A percentile compares a stretch with the other conserved stretches of the same genome.
These are phyloP conservation scores for Argentina silus DNA, from an alignment of 2,797 vertebrate genomes.

Conservation along the genomic window DNA sequence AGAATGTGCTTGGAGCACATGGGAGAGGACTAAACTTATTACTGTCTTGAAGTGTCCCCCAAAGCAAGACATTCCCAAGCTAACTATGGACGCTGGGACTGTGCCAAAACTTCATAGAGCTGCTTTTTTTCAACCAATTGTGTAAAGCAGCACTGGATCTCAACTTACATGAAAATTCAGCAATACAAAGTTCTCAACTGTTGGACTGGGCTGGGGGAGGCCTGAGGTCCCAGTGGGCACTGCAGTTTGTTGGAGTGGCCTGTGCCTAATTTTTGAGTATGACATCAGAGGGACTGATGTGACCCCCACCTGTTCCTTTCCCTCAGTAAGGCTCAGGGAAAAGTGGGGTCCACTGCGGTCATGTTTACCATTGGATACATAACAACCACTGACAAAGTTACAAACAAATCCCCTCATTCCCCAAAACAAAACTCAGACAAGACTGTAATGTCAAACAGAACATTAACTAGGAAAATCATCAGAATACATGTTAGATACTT, in stretches of 20 bases:
- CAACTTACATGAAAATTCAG: conserved; percentile 20
- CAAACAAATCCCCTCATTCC: too few relatives aligned
- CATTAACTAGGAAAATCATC: too few relatives aligned
- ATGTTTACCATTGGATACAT: conserved; percentile 32
- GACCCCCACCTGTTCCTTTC: conserved; percentile 70
- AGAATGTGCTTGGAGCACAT: conserved; percentile 31
- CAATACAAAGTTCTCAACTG: not conserved
- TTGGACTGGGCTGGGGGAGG: not conserved
- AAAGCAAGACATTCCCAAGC: conserved; percentile 51
- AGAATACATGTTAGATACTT: too few relatives aligned
- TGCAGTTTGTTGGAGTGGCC: conserved; percentile 38
- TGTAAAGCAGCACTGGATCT: conserved; percentile 23
- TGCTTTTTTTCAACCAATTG: conserved; percentile 40
- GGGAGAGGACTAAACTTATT: conserved; percentile 36
- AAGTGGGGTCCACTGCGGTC: conserved; percentile 36
- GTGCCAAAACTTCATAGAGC: conserved; percentile 41
- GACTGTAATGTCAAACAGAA: too few relatives aligned
- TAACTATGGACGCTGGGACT: conserved; percentile 54
- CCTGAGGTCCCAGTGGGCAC: conserved; percentile 1
- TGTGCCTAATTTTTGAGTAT: conserved; percentile 56
- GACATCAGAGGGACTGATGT: conserved; percentile 42
- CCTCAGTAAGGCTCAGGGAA: conserved; percentile 51
- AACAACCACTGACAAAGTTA: not conserved
- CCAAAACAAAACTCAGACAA: too few relatives aligned
- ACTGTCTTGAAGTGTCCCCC: conserved; percentile 41